Conservation (phyloP, 2,888 invertebrate genomes). For the Cryptus viduatorius region DNA sequence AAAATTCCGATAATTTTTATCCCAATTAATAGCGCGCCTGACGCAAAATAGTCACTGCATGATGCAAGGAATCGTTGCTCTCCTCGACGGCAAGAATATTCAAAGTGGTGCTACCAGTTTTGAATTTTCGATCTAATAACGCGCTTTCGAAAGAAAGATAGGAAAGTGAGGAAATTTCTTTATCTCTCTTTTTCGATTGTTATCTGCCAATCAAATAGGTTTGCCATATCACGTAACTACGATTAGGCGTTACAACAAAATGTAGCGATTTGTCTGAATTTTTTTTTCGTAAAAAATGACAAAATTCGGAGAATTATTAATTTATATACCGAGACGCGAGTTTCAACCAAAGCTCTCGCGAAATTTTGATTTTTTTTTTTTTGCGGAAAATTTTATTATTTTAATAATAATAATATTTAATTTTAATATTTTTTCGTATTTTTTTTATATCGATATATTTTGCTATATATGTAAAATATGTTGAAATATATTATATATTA, state of each 20-base stretch:
- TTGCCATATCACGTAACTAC: neutral
- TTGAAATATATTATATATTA: no score
- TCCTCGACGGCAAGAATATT: neutral
- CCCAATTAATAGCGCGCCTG: conserved; percentile 29
- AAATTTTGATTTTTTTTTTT: no score
- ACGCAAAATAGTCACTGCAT: conserved; percentile 41
- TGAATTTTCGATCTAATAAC: neutral
- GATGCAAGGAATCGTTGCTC: conserved; percentile 45
- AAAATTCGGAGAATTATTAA: neutral
- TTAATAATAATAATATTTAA: no score
- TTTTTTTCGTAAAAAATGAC: neutral
- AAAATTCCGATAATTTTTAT: neutral
- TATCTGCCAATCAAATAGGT: neutral
- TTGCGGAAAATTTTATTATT: no score
- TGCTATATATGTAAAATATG: no score
- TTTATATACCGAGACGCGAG: neutral
- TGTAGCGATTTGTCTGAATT: neutral
- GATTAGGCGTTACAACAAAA: neutral
- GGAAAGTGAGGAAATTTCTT: neutral
- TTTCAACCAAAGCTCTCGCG: no score
- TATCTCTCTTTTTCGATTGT: neutral
- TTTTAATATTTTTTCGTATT: no score
- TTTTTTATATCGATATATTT: no score
- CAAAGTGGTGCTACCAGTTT: neutral
- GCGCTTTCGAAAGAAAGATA: neutral